Conservation (phyloP, 1,140 invertebrate genomes). For the Gryon sp. region DNA sequence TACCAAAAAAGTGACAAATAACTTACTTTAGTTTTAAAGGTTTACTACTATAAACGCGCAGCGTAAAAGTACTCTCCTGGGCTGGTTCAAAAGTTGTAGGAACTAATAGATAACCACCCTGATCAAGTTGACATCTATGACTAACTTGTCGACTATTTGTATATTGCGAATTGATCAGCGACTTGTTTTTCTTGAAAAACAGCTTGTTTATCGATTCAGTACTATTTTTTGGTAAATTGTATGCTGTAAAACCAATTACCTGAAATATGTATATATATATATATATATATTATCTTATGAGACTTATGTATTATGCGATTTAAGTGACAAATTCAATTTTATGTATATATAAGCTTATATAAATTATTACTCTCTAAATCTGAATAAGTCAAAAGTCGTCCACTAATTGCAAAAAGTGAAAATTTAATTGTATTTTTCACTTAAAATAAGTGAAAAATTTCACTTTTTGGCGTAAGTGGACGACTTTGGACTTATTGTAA, state of each 20-base stretch:
- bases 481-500: too few species aligned
- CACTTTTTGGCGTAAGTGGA: too few species aligned
- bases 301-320: too few species aligned
- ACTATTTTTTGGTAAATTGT: constrained; percentile 87
- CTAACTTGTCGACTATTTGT: constrained; percentile 94
- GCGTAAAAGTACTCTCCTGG: constrained; percentile 91
- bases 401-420: too few species aligned
- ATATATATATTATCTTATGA: neutral
- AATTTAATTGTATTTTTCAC: too few species aligned
- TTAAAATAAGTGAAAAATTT: too few species aligned
- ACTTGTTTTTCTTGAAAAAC: constrained; percentile 94
- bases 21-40: constrained; percentile 88
- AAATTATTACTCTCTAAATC: too few species aligned
- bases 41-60: constrained; percentile 90
- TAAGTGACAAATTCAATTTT: too few species aligned
- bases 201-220: constrained; percentile 84
- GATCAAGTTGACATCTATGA: constrained; percentile 88
- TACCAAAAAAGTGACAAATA: constrained; percentile 22
- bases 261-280: too few species aligned
- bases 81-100: constrained; percentile 95
- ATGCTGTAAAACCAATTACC: constrained; percentile 95
- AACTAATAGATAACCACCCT: constrained; percentile 91
- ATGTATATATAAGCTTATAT: too few species aligned
- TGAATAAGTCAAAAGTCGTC: too few species aligned
- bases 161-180: constrained; percentile 93